Percentiles rank a stretch among this genome's conserved stretches.
These are phyloP conservation scores for Disparrhopalites patrizii DNA, from an alignment of 2,888 invertebrate species.

Conservation along the genomic window DNA sequence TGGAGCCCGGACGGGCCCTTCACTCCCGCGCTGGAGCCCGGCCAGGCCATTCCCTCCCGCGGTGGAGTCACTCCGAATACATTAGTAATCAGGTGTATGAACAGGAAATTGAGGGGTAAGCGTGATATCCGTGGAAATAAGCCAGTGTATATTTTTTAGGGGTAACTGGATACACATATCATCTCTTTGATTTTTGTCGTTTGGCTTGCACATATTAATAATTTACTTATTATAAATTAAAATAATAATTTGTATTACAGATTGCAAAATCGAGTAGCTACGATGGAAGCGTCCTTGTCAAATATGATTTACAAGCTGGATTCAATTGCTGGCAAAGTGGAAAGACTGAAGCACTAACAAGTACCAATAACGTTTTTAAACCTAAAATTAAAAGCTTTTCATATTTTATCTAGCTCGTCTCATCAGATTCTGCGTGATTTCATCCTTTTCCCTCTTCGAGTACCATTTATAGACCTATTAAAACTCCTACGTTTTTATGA, in stretches of 20 bases:
- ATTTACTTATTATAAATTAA: background rate
- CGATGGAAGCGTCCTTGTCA: conserved; percentile 33
- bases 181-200: too few relatives aligned
- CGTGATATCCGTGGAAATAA: too few relatives aligned
- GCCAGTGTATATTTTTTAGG: too few relatives aligned
- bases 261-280: conserved; percentile 21
- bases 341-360: background rate
- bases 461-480: background rate
- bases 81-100: background rate
- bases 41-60: too few relatives aligned
- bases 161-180: too few relatives aligned
- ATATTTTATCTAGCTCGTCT: background rate
- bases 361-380: background rate
- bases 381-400: background rate
- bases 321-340: conserved; percentile 19
- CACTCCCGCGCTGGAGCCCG: too few relatives aligned
- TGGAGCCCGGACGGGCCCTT: too few relatives aligned
- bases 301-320: conserved; percentile 30
- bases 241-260: conserved; percentile 8
- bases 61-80: too few relatives aligned
- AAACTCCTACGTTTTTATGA: too few relatives aligned
- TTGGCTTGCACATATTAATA: background rate
- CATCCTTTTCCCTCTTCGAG: too few relatives aligned
- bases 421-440: background rate
- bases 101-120: background rate